Evolutionary conservation across 1,140 invertebrate species (phyloP).

Genomic region (Pomacea maculata): DNA sequence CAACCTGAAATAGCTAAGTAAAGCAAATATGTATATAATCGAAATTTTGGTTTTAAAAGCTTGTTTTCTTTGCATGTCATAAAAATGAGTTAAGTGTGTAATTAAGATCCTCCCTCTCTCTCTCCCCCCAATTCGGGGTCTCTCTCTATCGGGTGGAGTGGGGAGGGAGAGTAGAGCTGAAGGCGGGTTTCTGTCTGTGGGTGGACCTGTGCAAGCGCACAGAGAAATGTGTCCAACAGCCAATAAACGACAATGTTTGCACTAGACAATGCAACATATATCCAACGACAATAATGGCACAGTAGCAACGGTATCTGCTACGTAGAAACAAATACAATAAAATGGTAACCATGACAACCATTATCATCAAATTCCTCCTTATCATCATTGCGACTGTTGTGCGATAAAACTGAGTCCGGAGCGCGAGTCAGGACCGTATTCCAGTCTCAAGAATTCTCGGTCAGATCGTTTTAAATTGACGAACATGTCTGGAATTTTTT

Average conservation of each 20-base stretch:
- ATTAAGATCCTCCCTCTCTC: background rate
- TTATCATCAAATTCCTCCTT: background rate
- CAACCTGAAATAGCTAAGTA: too few species aligned
- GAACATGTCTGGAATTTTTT: too few species aligned
- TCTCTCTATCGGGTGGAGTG: background rate
- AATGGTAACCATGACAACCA: too few species aligned
- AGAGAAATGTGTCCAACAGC: background rate
- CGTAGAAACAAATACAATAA: background rate
- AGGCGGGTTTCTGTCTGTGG: background rate
- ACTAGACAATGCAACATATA: background rate
- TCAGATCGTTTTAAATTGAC: too few species aligned
- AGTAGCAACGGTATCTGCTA: too few species aligned
- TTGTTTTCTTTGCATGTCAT: too few species aligned
- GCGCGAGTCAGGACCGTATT: background rate
- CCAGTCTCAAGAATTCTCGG: too few species aligned
- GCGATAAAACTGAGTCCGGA: background rate
- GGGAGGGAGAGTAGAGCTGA: too few species aligned
- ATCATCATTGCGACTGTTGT: background rate
- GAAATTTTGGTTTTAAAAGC: too few species aligned
- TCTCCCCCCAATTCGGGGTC: background rate
- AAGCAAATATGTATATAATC: too few species aligned
- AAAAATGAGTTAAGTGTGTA: too few species aligned
- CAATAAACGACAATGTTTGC: background rate
- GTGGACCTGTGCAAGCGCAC: background rate
- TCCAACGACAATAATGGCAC: background rate